phyloP scores from a whole-genome alignment of 2,797 vertebrate genomes.

The Numenius phaeopus region DNA sequence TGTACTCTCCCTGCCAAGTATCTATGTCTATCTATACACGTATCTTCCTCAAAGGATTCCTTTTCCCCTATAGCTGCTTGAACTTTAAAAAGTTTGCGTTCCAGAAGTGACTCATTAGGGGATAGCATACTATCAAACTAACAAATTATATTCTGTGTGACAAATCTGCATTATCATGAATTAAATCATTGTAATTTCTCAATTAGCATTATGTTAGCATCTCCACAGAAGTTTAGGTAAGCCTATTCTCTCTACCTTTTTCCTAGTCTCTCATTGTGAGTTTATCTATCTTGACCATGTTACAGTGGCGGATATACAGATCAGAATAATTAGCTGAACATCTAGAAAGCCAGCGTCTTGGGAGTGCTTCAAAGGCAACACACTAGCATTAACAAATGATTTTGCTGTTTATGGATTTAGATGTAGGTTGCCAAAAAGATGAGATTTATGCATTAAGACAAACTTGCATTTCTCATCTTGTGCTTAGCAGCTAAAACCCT shows the following conservation, averaged over 20 bases:
- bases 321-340: conserved; percentile 4
- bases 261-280: not conserved
- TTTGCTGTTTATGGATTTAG: not conserved
- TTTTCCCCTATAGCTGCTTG: not conserved
- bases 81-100: not conserved
- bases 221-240: not conserved
- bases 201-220: not conserved
- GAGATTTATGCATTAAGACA: not conserved
- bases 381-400: not conserved
- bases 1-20: not conserved
- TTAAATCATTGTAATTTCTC: not conserved
- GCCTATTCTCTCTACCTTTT: not conserved
- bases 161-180: not conserved
- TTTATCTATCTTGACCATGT: not conserved
- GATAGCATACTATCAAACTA: not conserved
- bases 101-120: not conserved
- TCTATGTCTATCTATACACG: not conserved
- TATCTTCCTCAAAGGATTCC: not conserved
- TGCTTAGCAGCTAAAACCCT: not conserved
- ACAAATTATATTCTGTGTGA: not conserved
- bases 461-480: not conserved
- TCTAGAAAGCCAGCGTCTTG: not conserved
- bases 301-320: not conserved
- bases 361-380: not conserved
- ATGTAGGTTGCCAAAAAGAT: not conserved